phyloP scores from a whole-genome alignment of 2,797 vertebrate genomes.

The Rhinoraja longicauda region DNA sequence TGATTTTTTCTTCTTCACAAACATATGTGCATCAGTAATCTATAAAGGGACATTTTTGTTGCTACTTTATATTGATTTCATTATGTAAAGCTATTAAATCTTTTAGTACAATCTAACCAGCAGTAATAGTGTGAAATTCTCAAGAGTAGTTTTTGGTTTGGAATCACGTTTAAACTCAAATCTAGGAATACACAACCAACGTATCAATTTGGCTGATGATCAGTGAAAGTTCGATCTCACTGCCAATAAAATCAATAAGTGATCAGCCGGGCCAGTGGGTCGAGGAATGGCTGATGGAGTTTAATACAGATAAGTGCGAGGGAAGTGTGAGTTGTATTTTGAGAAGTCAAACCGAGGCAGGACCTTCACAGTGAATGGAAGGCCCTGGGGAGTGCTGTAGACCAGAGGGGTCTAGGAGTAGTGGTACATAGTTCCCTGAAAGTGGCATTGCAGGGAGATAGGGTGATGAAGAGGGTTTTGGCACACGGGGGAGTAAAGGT shows the following conservation, averaged over 20 bases:
- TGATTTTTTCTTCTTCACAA: not conserved
- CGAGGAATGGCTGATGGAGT: no score
- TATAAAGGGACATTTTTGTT: not conserved
- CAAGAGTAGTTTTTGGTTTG: not conserved
- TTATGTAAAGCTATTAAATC: not conserved
- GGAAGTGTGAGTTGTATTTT: no score
- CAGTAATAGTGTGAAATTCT: not conserved
- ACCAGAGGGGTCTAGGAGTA: no score
- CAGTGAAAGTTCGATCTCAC: not conserved
- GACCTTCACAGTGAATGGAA: no score
- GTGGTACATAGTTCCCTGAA: no score
- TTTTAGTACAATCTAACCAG: not conserved
- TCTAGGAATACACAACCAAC: not conserved
- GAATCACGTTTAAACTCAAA: not conserved
- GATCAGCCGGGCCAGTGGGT: no score
- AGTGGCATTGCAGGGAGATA: no score
- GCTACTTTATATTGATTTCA: not conserved
- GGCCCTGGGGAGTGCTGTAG: no score
- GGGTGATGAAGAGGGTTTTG: no score
- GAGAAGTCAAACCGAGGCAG: no score
- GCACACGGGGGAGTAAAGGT: no score
- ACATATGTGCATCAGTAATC: not conserved
- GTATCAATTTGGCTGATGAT: not conserved
- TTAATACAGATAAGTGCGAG: no score
- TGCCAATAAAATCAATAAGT: not conserved